Evolutionary conservation across 1,140 invertebrate species (phyloP), one percentile per base, ranked within the genome.

Genomic region (Heliothis virescens): DNA sequence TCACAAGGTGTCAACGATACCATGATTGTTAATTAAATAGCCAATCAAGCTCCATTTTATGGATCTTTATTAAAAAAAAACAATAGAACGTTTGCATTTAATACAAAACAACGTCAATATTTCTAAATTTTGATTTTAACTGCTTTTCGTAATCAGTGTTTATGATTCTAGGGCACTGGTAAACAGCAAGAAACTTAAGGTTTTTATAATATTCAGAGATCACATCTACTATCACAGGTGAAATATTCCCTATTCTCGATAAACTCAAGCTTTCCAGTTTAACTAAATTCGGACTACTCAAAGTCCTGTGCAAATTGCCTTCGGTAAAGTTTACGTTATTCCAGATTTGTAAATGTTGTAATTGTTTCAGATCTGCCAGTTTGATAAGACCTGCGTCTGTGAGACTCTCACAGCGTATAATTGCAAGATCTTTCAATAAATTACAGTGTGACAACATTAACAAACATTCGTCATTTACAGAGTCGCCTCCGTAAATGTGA

Each of bases 61-160:
- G 34, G 34, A 7, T 5, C 1, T 41, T 5, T 41, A 41, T 41
- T 41, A 7, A 41, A 41, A 26, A 9, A 41, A 41, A 41, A n/a
- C n/a, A n/a, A 41, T 41, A 9, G 5, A 5, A 41, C 9, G 5
- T 41, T 41, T 9, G 34, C 9, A 55, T 74, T 89, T 73, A 94
- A 85, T 91, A 92, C n/a, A 93, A 86, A 52, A 95, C 90, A 65
- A 94, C 87, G 85, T 92, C 90, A 82, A 94, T 94, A 86, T 94
- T 92, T 79, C 90, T 82, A 80, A 94, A 95, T 86, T 94, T 95
- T n/a, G 88, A 88, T 76, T 92, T 90, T 1, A 94, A 82, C 79
- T 93, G 92, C 81, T 92, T 94, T 79, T 92, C 91, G 89, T 94
- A 94, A 85, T 94, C 91, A 47, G 91, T 90, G 67, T 93, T 90